Evolutionary conservation across 1,140 invertebrate species (phyloP), one percentile per base, ranked within the genome.

Genomic region (Acromyrmex heyeri): DNA sequence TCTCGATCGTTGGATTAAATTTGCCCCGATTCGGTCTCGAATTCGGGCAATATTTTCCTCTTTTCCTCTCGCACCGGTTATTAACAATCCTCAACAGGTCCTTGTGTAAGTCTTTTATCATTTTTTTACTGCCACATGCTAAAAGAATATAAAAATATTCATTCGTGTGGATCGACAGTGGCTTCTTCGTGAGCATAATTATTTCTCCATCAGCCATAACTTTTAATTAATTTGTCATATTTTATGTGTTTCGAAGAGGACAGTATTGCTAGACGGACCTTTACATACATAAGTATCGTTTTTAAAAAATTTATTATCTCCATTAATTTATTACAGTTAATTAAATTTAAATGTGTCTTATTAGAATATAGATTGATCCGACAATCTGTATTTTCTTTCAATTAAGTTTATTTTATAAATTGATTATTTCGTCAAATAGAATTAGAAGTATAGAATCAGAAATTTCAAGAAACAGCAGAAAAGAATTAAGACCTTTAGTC

Each of bases 1-100:
- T 89, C 73, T 76, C 77, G 62, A 67, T 86, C 75, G 83, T 53
- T 44, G 34, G 12, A 62, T 88, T 77, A 65, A 73, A 48, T 21
- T 16, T 72, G 44, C 57, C 30, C 57, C 30, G 53, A 12, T 38
- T 69, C 38, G 38, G 50, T 38, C 61, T 30, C 50, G n/a, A 81
- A 81, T 21, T 57, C 44, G 24, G 14, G 44, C 16, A 55, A 81
- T 81, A 81, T 78, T 65, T 85, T 44, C 38, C n/a, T 78, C 73
- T 75, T 72, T 64, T 38, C 53, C n/a, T 59, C 72, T 48, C 24
- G 18, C 44, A 6, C 38, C 12, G 5, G 21, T 21, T 48, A 62
- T 85, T 53, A 85, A 85, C 73, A 27, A 69, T 69, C 21, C 30
- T 78, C 50, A 78, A 77, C 55, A 64, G 27, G 44, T 78, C 18